Evolutionary conservation across 2,797 vertebrate species (phyloP).

Genomic region (Liasis olivaceus): DNA sequence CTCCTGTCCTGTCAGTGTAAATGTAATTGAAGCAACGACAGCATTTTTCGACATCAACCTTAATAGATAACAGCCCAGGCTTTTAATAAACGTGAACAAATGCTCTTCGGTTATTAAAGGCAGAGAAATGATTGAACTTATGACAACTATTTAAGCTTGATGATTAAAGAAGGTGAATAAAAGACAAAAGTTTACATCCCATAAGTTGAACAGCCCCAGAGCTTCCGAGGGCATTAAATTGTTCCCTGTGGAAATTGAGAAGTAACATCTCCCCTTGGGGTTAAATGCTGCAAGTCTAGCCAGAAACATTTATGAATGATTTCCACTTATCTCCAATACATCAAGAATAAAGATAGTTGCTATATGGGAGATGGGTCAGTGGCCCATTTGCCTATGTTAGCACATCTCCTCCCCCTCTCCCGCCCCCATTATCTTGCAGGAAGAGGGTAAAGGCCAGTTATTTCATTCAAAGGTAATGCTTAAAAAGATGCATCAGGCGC

Average conservation of each 20-base stretch:
- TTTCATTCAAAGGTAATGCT: constrained; percentile 26
- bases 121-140: constrained; percentile 18
- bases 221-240: constrained; percentile 58
- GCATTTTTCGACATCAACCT: constrained; percentile 32
- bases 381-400: constrained; percentile 28
- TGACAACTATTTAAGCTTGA: constrained; percentile 33
- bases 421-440: constrained; percentile 7
- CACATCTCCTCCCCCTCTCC: constrained; percentile 27
- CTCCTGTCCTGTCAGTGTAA: constrained; percentile 43
- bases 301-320: constrained; percentile 61
- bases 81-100: constrained; percentile 59
- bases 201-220: constrained; percentile 32
- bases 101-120: constrained; percentile 47
- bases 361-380: constrained; percentile 24
- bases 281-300: constrained; percentile 54
- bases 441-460: constrained; percentile 15
- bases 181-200: constrained; percentile 36
- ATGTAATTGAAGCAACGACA: constrained; percentile 46
- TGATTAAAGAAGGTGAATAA: constrained; percentile 48
- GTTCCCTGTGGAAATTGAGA: constrained; percentile 53
- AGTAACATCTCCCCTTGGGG: constrained; percentile 57
- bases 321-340: constrained; percentile 47
- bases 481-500: constrained; percentile 30
- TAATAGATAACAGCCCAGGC: constrained; percentile 48
- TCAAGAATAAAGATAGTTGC: constrained; percentile 39